Evolutionary conservation across 2,888 invertebrate genomes (phyloP), one percentile per base, ranked within the genome.

Genomic region (Drosophila antonietae): DNA sequence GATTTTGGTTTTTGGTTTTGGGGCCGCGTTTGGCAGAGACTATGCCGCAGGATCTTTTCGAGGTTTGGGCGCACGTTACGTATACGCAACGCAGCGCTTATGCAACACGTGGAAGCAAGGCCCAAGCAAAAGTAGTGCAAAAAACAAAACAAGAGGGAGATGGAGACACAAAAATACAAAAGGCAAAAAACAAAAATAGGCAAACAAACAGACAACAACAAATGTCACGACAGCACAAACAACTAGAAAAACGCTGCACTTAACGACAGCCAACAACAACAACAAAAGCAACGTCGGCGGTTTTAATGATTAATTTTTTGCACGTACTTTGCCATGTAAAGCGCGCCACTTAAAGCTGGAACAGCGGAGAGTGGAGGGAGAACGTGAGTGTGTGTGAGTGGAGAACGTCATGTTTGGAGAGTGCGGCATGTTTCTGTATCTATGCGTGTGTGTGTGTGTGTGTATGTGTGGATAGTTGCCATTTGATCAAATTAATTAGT

Each of bases 221-320:
- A 82, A 84, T 82, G 84, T 81, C 84, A 81, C 82, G 82, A 83
- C 80, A 75, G 28, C 31, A 75, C 51, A 65, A 52, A 56, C 46
- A 53, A 49, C 68, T 65, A 70, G 72, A 46, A 70, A 69, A 62
- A 69, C 49, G 57, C 56, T 62, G 68, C 68, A 63, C 44, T 49
- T 65, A 64, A 51, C 64, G 61, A 37, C 59, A 66, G 43, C 47
- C 68, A 73, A 43, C 53, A 75, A 63, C 52, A 66, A 59, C 60
- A 46, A 52, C 28, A 51, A 59, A 71, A 44, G 72, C 69, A 59
- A 75, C 66, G 73, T 67, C 53, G 67, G 67, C 73, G 61, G 67
- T 55, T 78, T 64, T 70, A 85, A 83, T 81, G 81, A 85, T 88
- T 84, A 85, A 88, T 82, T 83, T 85, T 84, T 82, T 84, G 88